These are phyloP conservation scores for Oncopodura yosiiana DNA, from an alignment of 1,140 invertebrate species.

Conservation along the genomic window DNA sequence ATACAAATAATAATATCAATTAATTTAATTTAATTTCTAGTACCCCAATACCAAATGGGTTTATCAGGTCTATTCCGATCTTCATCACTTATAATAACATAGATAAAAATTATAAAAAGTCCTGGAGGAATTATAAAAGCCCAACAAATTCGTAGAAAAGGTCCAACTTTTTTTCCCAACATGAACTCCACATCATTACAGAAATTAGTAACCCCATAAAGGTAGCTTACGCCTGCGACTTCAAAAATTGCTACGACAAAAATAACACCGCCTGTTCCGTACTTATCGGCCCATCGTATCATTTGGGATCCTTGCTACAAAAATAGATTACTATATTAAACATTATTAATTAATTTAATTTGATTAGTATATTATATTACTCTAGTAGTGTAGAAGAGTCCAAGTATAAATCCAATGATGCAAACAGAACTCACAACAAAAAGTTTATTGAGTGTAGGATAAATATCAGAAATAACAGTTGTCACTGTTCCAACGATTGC, in stretches of 20 bases:
- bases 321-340: no score
- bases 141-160: slow-evolving; percentile 71
- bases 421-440: slow-evolving; percentile 51
- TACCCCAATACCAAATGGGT: slow-evolving; percentile 32
- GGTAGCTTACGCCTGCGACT: slow-evolving; percentile 44
- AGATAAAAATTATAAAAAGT: slow-evolving; percentile 58
- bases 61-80: slow-evolving; percentile 37
- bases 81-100: slow-evolving; percentile 47
- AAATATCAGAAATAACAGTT: slow-evolving; percentile 59
- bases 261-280: slow-evolving; percentile 50
- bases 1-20: no score
- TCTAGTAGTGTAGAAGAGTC: slow-evolving; percentile 64
- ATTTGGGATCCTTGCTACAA: slow-evolving; percentile 84
- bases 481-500: slow-evolving; percentile 57
- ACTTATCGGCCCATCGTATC: slow-evolving; percentile 55
- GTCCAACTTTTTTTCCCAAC: slow-evolving; percentile 54
- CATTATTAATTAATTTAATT: no score
- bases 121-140: slow-evolving; percentile 57
- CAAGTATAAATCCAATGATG: slow-evolving; percentile 52
- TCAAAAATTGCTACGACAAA: slow-evolving; percentile 49
- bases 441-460: slow-evolving; percentile 52
- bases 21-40: no score
- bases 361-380: no score
- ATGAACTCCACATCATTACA: slow-evolving; percentile 68
- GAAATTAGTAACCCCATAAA: slow-evolving; percentile 51